Conservation (phyloP, 1,140 invertebrate genomes). For the Drosophila tani region DNA sequence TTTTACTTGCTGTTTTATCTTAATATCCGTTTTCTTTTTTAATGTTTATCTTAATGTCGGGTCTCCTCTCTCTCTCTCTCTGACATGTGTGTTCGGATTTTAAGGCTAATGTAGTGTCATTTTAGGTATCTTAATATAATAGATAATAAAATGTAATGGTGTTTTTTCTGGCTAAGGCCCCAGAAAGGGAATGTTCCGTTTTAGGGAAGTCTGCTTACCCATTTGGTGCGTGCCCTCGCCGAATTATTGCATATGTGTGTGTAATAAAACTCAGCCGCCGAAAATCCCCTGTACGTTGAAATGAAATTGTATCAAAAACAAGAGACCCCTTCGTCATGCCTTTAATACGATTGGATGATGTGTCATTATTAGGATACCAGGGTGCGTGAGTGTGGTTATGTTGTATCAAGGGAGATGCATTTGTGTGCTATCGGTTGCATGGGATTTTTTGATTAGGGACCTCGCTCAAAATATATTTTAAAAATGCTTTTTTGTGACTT, state of each 20-base stretch:
- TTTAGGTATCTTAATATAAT: constrained; percentile 76
- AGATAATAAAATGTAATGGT: constrained; percentile 81
- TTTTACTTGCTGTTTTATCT: constrained; percentile 44
- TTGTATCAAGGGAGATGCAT: not conserved
- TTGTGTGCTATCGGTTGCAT: constrained; percentile 4
- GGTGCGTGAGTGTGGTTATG: constrained; percentile 3
- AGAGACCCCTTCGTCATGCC: constrained; percentile 48
- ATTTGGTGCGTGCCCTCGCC: constrained; percentile 60
- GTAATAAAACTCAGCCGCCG: constrained; percentile 75
- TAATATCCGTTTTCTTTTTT: constrained; percentile 77
- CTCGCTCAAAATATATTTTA: too few species aligned
- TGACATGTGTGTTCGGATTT: constrained; percentile 51
- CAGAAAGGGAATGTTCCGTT: constrained; percentile 31
- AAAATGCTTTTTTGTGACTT: too few species aligned
- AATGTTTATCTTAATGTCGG: constrained; percentile 80
- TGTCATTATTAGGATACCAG: constrained; percentile 69
- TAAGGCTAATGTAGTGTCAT: constrained; percentile 79
- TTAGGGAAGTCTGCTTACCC: constrained; percentile 22
- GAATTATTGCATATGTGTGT: constrained; percentile 73
- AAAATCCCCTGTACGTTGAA: constrained; percentile 59
- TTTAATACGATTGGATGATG: constrained; percentile 80
- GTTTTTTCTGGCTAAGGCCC: constrained; percentile 65
- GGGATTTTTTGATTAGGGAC: too few species aligned
- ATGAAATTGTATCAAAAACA: constrained; percentile 63
- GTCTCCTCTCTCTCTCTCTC: constrained; percentile 1